Evolutionary conservation across 1,140 invertebrate genomes (phyloP), one percentile per base, ranked within the genome.

Genomic region (Hydropsyche tenuis): DNA sequence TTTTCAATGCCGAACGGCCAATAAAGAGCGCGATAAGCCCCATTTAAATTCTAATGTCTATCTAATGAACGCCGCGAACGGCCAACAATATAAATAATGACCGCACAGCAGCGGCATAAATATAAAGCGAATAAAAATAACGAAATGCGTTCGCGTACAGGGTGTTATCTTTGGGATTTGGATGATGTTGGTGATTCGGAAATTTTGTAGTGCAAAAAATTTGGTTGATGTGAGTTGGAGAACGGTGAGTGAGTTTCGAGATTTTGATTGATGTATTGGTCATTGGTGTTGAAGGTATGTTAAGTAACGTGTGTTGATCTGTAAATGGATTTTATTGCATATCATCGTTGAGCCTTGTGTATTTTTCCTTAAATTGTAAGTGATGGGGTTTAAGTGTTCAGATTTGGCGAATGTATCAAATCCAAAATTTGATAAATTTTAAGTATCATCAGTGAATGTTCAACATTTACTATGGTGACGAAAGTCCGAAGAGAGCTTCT

Each of bases 1-100:
- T 60, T 60, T 60, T 60, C 56, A 60, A 60, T 60, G 56, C 56
- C 56, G 56, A 60, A 60, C 56, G 56, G 56, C 56, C 56, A 60
- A 60, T 60, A 60, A 60, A 60, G 56, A 60, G 22, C 56, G 56
- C 56, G 56, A 60, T 60, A 60, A 60, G 56, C 56, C 56, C 56
- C 56, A 60, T 60, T 60, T 60, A 60, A 60, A 60, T 60, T 60
- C 56, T 60, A 60, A 60, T 60, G 56, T 60, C 56, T 60, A 60
- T 60, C 56, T 60, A 60, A 60, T 60, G 56, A 60, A 60, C 56
- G 56, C 23, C 56, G 56, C 56, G 56, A 60, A 60, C 56, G 56
- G 23, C 56, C 56, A 27, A 60, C 56, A 27, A 60, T 60, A 60
- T 60, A 60, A 60, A 60, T 60, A 60, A 60, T 60, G 56, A 22